Conservation (phyloP, 2,888 invertebrate species). For the Caradrina clavipalpis region DNA sequence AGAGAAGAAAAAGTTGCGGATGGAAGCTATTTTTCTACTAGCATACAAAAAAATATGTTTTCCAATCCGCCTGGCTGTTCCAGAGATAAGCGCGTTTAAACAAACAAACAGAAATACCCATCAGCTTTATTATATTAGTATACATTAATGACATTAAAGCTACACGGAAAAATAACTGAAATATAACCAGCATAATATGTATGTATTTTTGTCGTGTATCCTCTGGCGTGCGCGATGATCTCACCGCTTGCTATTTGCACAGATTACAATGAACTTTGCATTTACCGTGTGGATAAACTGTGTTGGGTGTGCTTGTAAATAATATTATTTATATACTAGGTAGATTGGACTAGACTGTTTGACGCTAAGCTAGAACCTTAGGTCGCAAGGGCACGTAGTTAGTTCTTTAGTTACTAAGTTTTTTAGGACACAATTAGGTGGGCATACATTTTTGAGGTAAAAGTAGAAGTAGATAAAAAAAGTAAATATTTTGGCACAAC, state of each 20-base stretch:
- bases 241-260: conserved; percentile 59
- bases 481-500: too few species aligned
- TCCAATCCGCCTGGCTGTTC: too few species aligned
- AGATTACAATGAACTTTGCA: conserved; percentile 64
- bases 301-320: conserved; percentile 5
- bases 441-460: too few species aligned
- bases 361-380: conserved; percentile 8
- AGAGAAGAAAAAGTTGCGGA: too few species aligned
- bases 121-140: too few species aligned
- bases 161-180: conserved; percentile 27
- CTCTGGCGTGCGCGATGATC: conserved; percentile 53
- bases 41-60: too few species aligned
- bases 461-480: too few species aligned
- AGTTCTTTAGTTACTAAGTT: neutral
- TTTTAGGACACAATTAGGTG: neutral
- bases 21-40: too few species aligned
- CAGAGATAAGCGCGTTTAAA: too few species aligned
- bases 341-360: conserved; percentile 19
- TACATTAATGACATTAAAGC: neutral
- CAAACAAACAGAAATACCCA: too few species aligned
- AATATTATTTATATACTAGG: conserved; percentile 10
- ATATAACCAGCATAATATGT: conserved; percentile 25
- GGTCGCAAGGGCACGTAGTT: neutral
- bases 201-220: conserved; percentile 41
- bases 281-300: conserved; percentile 26